Evolutionary conservation across 2,113 vertebrate genomes (phyloP).

Genomic region (Eurystomus gularis): DNA sequence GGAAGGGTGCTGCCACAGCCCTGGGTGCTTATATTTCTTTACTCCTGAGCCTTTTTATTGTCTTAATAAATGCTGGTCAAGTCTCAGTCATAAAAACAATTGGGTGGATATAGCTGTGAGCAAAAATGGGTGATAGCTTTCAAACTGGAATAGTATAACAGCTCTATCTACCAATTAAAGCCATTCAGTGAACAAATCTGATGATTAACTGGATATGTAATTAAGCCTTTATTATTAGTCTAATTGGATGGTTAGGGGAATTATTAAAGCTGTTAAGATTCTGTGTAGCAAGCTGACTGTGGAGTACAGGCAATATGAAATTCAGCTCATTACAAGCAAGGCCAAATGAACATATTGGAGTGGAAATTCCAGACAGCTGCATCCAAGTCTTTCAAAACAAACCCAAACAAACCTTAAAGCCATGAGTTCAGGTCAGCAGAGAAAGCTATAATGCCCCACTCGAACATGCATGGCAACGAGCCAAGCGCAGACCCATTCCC

Average conservation of each 20-base stretch:
- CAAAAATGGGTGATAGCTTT: constrained; percentile 43
- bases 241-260: constrained; percentile 74
- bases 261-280: constrained; percentile 69
- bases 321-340: constrained; percentile 60
- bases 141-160: constrained; percentile 40
- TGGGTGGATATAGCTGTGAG: constrained; percentile 5
- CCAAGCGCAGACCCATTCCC: background rate
- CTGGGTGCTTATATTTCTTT: background rate
- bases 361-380: constrained; percentile 41
- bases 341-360: constrained; percentile 56
- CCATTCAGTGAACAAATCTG: constrained; percentile 66
- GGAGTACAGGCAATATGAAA: constrained; percentile 59
- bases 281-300: constrained; percentile 56
- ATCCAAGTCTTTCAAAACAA: constrained; percentile 48
- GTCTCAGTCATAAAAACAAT: background rate
- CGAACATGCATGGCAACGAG: background rate
- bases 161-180: constrained; percentile 62
- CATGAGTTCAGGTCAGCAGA: background rate
- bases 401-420: constrained; percentile 43
- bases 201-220: constrained; percentile 68
- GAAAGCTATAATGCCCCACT: background rate
- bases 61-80: constrained; percentile 12
- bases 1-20: background rate
- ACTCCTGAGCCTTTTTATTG: background rate
- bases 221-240: constrained; percentile 70